Percentiles rank a stretch among this genome's conserved stretches.
Conservation (phyloP, 2,888 invertebrate genomes). For the Nemoura dubitans region DNA sequence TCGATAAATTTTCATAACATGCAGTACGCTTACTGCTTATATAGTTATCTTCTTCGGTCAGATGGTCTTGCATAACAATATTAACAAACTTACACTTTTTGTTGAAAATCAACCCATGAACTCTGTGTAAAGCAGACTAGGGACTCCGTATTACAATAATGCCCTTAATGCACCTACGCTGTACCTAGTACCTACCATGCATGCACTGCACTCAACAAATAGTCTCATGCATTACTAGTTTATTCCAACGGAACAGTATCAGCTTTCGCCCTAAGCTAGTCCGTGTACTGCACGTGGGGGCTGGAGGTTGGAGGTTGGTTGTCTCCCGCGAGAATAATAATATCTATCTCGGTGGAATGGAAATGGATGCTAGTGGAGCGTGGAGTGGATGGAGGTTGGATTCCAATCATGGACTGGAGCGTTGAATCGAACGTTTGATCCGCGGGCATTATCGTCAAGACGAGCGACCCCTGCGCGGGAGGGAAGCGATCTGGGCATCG, state of each 20-base stretch:
- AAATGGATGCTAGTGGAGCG: not conserved
- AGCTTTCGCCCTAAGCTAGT: not conserved
- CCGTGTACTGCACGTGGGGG: not conserved
- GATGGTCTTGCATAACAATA: no score
- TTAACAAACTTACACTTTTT: no score
- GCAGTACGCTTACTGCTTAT: no score
- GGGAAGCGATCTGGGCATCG: no score
- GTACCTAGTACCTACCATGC: not conserved
- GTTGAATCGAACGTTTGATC: not conserved
- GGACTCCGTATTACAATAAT: not conserved
- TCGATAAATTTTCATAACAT: no score
- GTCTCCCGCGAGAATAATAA: not conserved
- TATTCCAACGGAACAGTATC: not conserved
- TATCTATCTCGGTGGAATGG: conserved; percentile 12
- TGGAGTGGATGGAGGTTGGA: not conserved
- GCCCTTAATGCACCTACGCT: not conserved
- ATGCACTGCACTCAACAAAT: not conserved
- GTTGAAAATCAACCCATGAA: not conserved
- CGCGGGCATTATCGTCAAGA: not conserved
- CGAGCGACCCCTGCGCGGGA: no score
- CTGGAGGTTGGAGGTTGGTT: not conserved
- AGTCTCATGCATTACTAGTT: not conserved
- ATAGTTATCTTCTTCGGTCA: no score
- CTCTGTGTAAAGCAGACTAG: not conserved
- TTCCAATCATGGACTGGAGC: not conserved